Evolutionary conservation across 2,113 vertebrate species (phyloP).

Genomic region (Tupaia tana): DNA sequence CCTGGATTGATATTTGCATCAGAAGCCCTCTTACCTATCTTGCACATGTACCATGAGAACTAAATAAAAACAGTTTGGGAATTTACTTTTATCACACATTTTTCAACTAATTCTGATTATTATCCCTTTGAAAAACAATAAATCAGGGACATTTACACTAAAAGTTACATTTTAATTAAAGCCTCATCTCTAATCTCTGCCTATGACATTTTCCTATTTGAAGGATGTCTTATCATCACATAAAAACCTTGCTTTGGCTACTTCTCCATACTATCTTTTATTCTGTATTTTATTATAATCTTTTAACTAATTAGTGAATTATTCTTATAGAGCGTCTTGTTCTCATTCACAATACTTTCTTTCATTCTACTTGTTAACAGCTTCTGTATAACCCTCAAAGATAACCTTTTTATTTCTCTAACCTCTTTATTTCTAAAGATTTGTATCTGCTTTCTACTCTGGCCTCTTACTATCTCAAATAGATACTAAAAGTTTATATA

Average conservation of each 20-base stretch:
- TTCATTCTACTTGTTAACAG: background rate
- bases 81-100: background rate
- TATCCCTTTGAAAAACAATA: background rate
- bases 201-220: background rate
- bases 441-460: background rate
- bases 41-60: background rate
- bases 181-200: background rate
- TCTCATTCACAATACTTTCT: background rate
- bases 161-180: background rate
- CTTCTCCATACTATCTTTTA: background rate
- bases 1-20: background rate
- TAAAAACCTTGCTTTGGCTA: background rate
- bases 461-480: background rate
- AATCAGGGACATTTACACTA: background rate
- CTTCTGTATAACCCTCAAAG: background rate
- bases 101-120: background rate
- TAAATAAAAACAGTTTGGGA: background rate
- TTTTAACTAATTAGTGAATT: background rate
- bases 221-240: background rate
- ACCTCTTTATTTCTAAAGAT: background rate
- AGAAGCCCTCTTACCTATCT: rapidly evolving
- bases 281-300: background rate
- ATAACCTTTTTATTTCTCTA: background rate
- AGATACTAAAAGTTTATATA: background rate
- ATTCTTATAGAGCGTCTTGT: background rate